Evolutionary conservation across 2,113 vertebrate genomes (phyloP).

Genomic region (Plectropomus leopardus): DNA sequence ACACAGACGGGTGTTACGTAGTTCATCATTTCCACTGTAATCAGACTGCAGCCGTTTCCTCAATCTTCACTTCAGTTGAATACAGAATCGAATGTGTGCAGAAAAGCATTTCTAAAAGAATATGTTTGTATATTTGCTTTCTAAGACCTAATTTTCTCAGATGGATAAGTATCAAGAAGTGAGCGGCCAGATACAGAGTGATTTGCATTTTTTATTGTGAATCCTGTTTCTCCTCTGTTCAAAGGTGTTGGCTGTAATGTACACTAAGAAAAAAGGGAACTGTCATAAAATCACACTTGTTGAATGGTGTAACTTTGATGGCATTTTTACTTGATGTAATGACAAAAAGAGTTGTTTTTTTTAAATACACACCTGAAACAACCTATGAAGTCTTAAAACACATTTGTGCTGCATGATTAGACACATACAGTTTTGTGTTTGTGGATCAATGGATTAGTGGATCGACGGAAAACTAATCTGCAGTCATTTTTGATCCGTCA

Average conservation of each 20-base stretch:
- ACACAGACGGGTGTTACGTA: background rate
- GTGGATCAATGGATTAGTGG: background rate
- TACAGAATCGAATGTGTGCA: background rate
- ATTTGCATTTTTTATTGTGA: slow-evolving; percentile 22
- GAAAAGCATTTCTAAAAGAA: background rate
- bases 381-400: background rate
- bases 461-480: background rate
- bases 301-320: background rate
- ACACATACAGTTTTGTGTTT: background rate
- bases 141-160: background rate
- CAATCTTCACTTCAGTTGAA: background rate
- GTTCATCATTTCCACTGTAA: background rate
- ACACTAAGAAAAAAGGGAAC: slow-evolving; percentile 49
- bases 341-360: background rate
- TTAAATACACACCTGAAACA: slow-evolving; percentile 25
- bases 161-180: too few species aligned
- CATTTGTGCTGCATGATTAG: background rate
- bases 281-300: slow-evolving; percentile 24
- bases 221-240: slow-evolving; percentile 15
- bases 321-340: slow-evolving; percentile 4
- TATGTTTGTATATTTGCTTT: slow-evolving; percentile 3
- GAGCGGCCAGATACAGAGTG: too few species aligned
- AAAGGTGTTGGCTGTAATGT: background rate
- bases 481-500: background rate
- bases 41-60: background rate